phyloP scores from a whole-genome alignment of 2,888 invertebrate genomes.

The Leptopilina syphax region DNA sequence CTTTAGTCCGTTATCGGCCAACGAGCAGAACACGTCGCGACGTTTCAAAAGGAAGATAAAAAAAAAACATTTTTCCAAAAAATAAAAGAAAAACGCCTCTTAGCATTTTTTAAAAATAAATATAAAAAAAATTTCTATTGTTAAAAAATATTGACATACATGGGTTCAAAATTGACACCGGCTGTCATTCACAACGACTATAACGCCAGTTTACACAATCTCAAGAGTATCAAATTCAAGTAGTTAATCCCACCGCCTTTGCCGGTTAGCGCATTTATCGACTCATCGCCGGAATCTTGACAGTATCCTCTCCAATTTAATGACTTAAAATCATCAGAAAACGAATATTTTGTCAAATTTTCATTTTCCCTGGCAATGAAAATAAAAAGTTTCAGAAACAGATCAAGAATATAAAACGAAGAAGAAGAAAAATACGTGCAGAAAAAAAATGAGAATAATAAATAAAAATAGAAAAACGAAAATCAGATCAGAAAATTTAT shows the following conservation, averaged over 20 bases:
- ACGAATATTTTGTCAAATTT: neutral
- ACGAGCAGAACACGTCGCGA: slow-evolving; percentile 61
- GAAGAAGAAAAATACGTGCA: neutral
- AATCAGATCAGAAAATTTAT: neutral
- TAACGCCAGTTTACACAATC: slow-evolving; percentile 66
- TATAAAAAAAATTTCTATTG: neutral
- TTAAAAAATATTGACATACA: slow-evolving; percentile 62
- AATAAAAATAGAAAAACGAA: neutral
- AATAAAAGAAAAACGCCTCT: neutral
- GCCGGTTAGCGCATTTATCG: slow-evolving; percentile 2
- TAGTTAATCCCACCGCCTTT: slow-evolving; percentile 60
- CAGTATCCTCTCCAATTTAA: neutral
- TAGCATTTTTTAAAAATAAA: slow-evolving; percentile 3
- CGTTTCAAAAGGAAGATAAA: slow-evolving; percentile 20
- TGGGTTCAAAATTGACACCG: slow-evolving; percentile 69
- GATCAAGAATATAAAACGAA: neutral
- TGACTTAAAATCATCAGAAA: neutral
- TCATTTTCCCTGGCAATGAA: neutral
- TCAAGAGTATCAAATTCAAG: slow-evolving; percentile 70
- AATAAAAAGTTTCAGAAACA: neutral
- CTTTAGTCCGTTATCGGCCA: slow-evolving; percentile 71
- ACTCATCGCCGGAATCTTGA: neutral
- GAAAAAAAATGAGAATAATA: neutral
- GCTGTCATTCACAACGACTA: slow-evolving; percentile 64
- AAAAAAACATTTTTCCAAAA: neutral